Base-by-base conservation (phyloP, 2,797 vertebrate genomes). In the Sebastes steindachneri region DNA sequence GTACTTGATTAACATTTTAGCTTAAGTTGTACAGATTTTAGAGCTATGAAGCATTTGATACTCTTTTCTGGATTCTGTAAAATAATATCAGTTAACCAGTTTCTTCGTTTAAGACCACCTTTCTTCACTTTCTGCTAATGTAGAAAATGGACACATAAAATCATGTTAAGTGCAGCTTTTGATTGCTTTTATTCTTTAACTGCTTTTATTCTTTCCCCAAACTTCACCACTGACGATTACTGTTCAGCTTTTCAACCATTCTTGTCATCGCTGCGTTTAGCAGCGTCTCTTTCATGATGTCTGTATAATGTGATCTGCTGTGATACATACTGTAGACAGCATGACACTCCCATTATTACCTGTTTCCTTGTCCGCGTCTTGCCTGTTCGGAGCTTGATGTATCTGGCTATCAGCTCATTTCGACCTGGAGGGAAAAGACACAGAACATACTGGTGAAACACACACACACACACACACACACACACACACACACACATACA, bases 341-440 rank as follows among this genome's bases (percentile, higher is more conserved):
- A 5, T 73, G 57, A 76, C 54, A 28, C 73, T 65, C 60, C 59
- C 60, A 29, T 80, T 21, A 71, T 87, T 90, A 99, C 98, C 98
- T 99, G 98, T 93, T 99, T 99, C 94, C 98, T 97, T 88, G 98
- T 99, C 91, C 98, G 96, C 92, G 98, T 99, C 95, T 99, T 99
- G 80, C 98, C 98, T 57, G 98, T 99, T 90, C 98, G 95, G 84
- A 99, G 97, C 93, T 99, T 99, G 96, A 99, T 99, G 96, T 99
- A 99, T 96, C 98, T 97, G 93, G 98, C 98, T 96, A 99, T 99
- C 93, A 99, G 95, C 96, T 99, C 98, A 90, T 99, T 99, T 88
- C 98, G 98, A 96, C 98, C 98, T 99, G 94, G 92, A 95, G 71
- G 55, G 72, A 58, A 71, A 60, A 80, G 60, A 88, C 29, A 91